Evolutionary conservation across 2,797 vertebrate species (phyloP), one percentile per base, ranked within the genome.

Genomic region (Knipowitschia caucasica): DNA sequence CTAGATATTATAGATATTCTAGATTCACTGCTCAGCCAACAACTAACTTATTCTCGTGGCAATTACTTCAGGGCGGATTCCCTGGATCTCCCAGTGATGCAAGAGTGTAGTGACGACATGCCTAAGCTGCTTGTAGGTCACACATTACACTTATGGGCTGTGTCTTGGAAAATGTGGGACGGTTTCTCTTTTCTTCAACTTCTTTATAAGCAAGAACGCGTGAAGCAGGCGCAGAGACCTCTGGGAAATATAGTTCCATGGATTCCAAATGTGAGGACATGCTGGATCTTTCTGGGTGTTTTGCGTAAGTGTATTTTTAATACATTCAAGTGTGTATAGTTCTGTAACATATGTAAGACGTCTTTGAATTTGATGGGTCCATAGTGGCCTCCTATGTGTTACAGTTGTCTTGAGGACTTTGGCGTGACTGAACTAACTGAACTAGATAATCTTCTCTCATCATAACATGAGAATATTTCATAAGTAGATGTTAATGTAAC

Each of bases 201-300:
- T 47, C 45, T 20, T 30, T 47, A 30, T 47, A 30, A 29, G 15
- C 10, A 31, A 31, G 4, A 21, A 47, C 45, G 31, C 27, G 10
- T 15, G 45, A 14, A 30, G 45, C 30, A 47, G 17, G 30, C 44
- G 27, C 44, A 47, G 5, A 14, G 45, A 31, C 45, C 45, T 47
- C 45, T 31, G 27, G 45, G 45, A 47, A 47, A 47, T 47, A 47
- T 29, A 47, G 27, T 18, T 18, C 45, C 11, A 47, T 20, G 18
- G 27, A 12, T 30, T 20, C 2, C 20, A 5, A 34, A 11, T 24
- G 14, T 23, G 21, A 24, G 39, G 39, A 42, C 14, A 23, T 12
- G 3, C 1, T 3, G 24, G 7, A 44, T 26, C 18, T 15, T 26
- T 15, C 20, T 23, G 21, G 4, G 39, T 30, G 14, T 31, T 47